Evolutionary conservation across 2,113 vertebrate species (phyloP).

Genomic region (Chamaetylas fuelleborni): DNA sequence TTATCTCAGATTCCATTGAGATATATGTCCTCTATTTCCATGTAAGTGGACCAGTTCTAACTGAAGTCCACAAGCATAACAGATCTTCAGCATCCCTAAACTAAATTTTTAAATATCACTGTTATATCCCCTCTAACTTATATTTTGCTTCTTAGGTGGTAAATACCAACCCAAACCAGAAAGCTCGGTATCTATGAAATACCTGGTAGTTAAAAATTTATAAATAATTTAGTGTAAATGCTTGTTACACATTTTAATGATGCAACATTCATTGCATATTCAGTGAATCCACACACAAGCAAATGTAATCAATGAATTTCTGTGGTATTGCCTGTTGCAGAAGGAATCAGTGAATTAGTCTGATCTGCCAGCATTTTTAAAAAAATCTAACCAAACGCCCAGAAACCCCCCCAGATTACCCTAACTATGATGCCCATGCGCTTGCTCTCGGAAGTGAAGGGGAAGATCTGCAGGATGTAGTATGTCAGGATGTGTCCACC

Average conservation of each 20-base stretch:
- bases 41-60: background rate
- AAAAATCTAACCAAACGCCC: background rate
- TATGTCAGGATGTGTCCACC: slow-evolving; percentile 91
- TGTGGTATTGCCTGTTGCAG: background rate
- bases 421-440: slow-evolving; percentile 95
- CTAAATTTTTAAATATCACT: background rate
- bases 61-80: background rate
- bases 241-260: background rate
- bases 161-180: background rate
- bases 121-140: background rate
- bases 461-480: slow-evolving; percentile 85
- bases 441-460: slow-evolving; percentile 93
- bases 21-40: background rate
- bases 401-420: slow-evolving; percentile 30
- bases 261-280: background rate
- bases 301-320: background rate
- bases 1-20: background rate
- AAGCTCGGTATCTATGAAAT: background rate
- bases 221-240: background rate
- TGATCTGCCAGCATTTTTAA: background rate
- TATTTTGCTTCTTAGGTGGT: background rate
- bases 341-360: background rate
- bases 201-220: background rate
- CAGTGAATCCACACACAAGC: background rate
- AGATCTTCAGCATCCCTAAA: background rate